These are phyloP conservation scores for Magallana gigas DNA, from an alignment of 1,140 invertebrate species.

Conservation along the genomic window DNA sequence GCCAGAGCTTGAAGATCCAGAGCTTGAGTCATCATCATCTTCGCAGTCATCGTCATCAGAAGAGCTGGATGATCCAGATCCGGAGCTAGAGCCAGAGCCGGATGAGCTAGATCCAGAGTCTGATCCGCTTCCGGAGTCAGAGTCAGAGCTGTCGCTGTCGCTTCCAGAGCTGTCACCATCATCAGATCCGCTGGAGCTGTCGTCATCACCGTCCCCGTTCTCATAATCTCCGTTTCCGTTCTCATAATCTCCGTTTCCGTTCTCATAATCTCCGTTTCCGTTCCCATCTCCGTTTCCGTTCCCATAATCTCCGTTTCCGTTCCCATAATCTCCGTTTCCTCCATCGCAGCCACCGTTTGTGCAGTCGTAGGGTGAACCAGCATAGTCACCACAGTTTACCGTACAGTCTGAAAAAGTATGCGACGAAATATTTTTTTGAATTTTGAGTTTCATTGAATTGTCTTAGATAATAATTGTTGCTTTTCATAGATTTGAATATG, in stretches of 20 bases:
- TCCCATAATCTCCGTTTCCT: not conserved
- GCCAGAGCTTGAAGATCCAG: not conserved
- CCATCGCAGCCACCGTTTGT: too few relatives aligned
- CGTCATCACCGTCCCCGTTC: not conserved
- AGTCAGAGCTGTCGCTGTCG: conserved; percentile 1
- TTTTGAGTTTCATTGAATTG: too few relatives aligned
- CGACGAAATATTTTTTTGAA: too few relatives aligned
- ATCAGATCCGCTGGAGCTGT: not conserved
- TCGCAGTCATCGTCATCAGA: too few relatives aligned
- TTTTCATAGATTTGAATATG: too few relatives aligned
- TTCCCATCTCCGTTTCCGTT: not conserved
- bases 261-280: not conserved
- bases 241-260: not conserved
- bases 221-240: conserved; percentile 1
- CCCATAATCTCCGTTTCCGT: not conserved
- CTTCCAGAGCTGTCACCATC: conserved; percentile 2
- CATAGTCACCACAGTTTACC: not conserved
- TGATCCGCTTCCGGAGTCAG: not conserved
- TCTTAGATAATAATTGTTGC: too few relatives aligned
- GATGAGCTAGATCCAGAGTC: not conserved
- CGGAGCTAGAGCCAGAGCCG: not conserved
- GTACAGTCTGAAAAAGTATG: too few relatives aligned
- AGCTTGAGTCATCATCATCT: too few relatives aligned
- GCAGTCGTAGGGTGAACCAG: too few relatives aligned
- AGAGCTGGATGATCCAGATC: not conserved